Conservation (phyloP, 2,888 invertebrate species). For the Bembecia ichneumoniformis region DNA sequence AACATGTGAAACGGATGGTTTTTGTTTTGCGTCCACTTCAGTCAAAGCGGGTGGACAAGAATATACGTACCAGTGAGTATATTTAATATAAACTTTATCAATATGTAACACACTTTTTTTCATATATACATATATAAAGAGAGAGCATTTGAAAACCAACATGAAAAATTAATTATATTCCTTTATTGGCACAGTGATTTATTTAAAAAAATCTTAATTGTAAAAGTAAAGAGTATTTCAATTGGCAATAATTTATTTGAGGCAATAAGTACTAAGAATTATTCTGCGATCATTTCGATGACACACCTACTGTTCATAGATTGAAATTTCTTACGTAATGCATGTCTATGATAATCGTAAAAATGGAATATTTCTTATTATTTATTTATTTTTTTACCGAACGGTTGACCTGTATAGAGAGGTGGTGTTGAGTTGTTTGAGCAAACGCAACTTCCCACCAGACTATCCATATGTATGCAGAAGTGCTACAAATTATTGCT, state of each 20-base stretch:
- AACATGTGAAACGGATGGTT: slow-evolving; percentile 91
- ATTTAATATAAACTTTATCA: background rate
- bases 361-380: slow-evolving; percentile 2
- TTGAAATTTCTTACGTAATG: too few relatives aligned
- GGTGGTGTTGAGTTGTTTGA: slow-evolving; percentile 73
- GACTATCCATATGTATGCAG: slow-evolving; percentile 57
- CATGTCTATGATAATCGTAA: too few relatives aligned
- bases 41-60: slow-evolving; percentile 73
- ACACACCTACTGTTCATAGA: too few relatives aligned
- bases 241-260: too few relatives aligned
- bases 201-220: too few relatives aligned
- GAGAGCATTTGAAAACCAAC: background rate
- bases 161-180: background rate
- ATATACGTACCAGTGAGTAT: slow-evolving; percentile 84
- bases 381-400: slow-evolving; percentile 25
- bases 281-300: too few relatives aligned
- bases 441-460: slow-evolving; percentile 70
- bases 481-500: slow-evolving; percentile 54
- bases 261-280: too few relatives aligned
- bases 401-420: slow-evolving; percentile 53
- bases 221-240: too few relatives aligned
- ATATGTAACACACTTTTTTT: background rate
- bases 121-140: background rate
- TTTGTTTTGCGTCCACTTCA: slow-evolving; percentile 86
- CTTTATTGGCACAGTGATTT: too few relatives aligned